phyloP scores from a whole-genome alignment of 1,140 invertebrate species.

The Leptopilina clavipes region DNA sequence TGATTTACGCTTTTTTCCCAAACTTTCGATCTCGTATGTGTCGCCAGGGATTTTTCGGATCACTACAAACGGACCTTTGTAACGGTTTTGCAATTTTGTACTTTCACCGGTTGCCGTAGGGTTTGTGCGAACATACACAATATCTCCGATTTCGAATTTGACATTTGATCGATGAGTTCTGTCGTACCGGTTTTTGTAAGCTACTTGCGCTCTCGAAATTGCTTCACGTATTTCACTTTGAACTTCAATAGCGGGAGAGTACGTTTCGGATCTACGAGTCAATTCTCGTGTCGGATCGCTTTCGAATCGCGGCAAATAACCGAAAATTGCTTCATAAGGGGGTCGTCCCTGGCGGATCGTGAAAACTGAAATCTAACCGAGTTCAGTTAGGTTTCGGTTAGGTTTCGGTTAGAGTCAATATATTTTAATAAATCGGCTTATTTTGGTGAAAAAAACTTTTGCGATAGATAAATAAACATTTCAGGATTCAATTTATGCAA shows the following conservation, averaged over 20 bases:
- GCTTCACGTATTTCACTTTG: constrained; percentile 39
- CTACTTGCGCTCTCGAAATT: neutral
- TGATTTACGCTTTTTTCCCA: neutral
- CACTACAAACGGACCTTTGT: neutral
- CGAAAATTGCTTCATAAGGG: too few species aligned
- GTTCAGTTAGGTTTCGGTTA: too few species aligned
- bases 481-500: too few species aligned
- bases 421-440: too few species aligned
- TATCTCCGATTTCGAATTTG: constrained; percentile 27
- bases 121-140: constrained; percentile 30
- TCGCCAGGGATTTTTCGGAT: neutral
- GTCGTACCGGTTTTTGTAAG: constrained; percentile 39
- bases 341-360: too few species aligned
- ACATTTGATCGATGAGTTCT: constrained; percentile 24
- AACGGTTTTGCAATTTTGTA: constrained; percentile 34
- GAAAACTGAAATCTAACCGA: too few species aligned
- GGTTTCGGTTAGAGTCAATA: too few species aligned
- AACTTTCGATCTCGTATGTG: constrained; percentile 36
- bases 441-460: too few species aligned
- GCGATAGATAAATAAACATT: too few species aligned
- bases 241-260: constrained; percentile 24
- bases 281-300: neutral
- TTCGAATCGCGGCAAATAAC: too few species aligned
- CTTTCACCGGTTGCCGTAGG: constrained; percentile 31
- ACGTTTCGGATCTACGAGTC: neutral